Percentiles rank a stretch among this genome's conserved stretches.
Conservation (phyloP, 2,113 vertebrate species). For the Rhinoptilus africanus region DNA sequence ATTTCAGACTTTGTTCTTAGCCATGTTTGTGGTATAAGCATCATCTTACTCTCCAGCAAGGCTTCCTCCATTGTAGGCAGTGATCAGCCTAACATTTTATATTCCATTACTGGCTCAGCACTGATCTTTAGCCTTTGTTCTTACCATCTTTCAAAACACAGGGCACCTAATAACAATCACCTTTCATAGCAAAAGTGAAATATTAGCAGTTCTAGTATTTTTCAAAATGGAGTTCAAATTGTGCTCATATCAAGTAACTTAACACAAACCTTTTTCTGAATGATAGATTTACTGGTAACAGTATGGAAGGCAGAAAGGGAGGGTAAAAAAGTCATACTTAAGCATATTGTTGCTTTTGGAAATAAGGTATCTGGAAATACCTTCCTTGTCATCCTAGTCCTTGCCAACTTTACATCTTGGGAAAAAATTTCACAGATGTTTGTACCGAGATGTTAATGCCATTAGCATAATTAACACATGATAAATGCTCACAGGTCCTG, state of each 20-base stretch:
- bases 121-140: not conserved
- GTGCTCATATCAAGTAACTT: not conserved
- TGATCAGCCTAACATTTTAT: not conserved
- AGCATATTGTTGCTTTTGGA: not conserved
- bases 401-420: not conserved
- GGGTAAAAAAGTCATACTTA: not conserved
- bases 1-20: not conserved
- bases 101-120: not conserved
- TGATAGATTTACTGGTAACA: not conserved
- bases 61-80: not conserved
- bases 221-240: not conserved
- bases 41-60: not conserved
- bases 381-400: not conserved
- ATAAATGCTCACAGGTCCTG: not conserved
- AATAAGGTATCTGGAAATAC: not conserved
- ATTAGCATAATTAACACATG: not conserved
- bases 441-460: not conserved
- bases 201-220: not conserved
- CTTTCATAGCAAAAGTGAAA: not conserved
- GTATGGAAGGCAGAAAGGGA: not conserved
- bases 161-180: not conserved
- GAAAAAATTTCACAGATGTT: not conserved
- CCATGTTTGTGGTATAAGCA: not conserved
- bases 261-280: not conserved
- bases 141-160: not conserved